Conservation (phyloP, 2,797 vertebrate species). For the Anabacerthia variegaticeps region DNA sequence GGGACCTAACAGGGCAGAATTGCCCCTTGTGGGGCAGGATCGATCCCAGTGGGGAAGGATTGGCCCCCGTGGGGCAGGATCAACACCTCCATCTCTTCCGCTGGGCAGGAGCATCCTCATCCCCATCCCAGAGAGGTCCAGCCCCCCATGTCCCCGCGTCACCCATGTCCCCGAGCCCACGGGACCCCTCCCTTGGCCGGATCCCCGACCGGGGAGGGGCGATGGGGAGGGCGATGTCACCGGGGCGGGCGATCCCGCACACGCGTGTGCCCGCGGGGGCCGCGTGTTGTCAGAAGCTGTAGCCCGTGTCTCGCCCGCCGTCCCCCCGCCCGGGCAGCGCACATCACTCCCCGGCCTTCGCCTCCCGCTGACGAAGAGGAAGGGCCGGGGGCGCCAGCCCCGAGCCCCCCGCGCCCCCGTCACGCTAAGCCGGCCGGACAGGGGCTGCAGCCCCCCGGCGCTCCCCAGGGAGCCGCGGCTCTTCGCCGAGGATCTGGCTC, state of each 20-base stretch:
- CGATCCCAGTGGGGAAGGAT: background rate
- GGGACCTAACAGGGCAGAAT: too few relatives aligned
- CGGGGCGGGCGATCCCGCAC: background rate
- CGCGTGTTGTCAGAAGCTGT: constrained; percentile 23
- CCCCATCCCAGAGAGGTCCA: background rate
- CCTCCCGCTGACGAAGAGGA: constrained; percentile 86
- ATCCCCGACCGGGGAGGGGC: background rate
- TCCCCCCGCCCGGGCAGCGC: constrained; percentile 75
- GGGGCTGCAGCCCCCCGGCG: constrained; percentile 50
- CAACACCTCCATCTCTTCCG: fast-evolving
- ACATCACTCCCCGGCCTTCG: constrained; percentile 79
- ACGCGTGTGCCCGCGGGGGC: background rate
- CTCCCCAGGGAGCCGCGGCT: constrained; percentile 17
- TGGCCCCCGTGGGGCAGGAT: too few relatives aligned
- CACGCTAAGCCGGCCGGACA: constrained; percentile 84
- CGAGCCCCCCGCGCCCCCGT: constrained; percentile 76
- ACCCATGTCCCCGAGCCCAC: fast-evolving
- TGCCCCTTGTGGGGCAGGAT: background rate
- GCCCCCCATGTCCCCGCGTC: background rate
- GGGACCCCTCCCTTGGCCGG: background rate
- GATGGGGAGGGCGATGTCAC: background rate
- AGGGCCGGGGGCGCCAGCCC: constrained; percentile 67
- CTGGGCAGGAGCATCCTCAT: background rate
- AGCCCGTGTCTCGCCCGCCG: background rate
- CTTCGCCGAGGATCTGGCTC: background rate